Evolutionary conservation across 2,113 vertebrate genomes (phyloP), one percentile per base, ranked within the genome.

Genomic region (Neoarius graeffei): DNA sequence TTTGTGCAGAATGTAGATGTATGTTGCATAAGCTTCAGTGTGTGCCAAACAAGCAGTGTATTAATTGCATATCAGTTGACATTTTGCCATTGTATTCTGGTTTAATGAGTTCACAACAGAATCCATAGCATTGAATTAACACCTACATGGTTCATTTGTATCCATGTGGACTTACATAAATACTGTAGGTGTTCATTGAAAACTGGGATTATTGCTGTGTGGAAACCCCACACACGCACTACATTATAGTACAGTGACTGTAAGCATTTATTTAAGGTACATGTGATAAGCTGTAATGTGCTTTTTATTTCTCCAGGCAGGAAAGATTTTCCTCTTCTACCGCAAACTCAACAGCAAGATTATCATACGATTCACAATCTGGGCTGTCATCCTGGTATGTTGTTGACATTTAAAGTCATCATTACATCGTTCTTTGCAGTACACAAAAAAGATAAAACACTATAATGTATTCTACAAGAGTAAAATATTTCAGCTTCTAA

Each of bases 381-480:
- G 95, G 94, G 94, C 96, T 87, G 0, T 95, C 92, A 84, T 97
- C 76, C 93, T 98, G 96, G 96, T 98, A 95, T 57, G 96, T 96
- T 85, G 86, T 84, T 90, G 17, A 30, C 59, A 35, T 81, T 27
- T 10, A 81, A 56, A 79, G 7, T 52, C n/a, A 79, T 0, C 20
- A 15, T n/a, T n/a, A 27, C 10, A 27, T 56, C 3, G 15, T 56
- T 52, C 14, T 80, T 57, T 80, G 76, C 76, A 79, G 13, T 15
- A 57, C 17, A 50, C 27, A 50, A 25, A 73, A 48, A 57, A 42
- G 14, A 50, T 1, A 80, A 10, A 30, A 57, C 27, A 81, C 15
- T 57, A 20, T 57, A 59, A 30, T 30, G 7, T 30, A n/a, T 50
- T n/a, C 69, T 74, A 79, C 48, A 79, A 5, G 5, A 80, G n/a